Conservation (phyloP, 2,113 vertebrate species). For the Dendropsophus ebraccatus region DNA sequence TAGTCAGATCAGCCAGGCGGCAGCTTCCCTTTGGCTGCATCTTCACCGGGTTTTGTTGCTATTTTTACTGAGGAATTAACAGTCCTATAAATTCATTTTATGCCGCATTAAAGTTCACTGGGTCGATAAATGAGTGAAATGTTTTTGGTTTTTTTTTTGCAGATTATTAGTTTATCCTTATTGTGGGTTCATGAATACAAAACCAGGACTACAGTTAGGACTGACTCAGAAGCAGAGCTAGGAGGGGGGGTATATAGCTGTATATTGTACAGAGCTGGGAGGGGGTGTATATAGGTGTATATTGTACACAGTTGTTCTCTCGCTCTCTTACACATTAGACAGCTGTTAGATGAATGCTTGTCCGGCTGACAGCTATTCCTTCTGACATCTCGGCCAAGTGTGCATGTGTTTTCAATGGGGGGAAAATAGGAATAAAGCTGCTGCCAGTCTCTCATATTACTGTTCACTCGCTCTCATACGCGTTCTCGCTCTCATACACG, state of each 20-base stretch:
- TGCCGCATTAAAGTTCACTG: neutral
- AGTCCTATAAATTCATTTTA: neutral
- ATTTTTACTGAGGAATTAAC: neutral
- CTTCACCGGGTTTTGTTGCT: neutral
- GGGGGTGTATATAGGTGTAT: neutral
- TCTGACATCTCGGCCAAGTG: too few species aligned
- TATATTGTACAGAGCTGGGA: too few species aligned
- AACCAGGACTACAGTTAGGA: neutral
- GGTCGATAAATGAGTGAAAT: neutral
- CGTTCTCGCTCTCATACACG: too few species aligned
- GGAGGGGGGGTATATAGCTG: neutral
- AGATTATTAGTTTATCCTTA: too few species aligned
- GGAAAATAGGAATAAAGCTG: too few species aligned
- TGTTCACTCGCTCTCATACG: too few species aligned
- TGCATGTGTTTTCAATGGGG: too few species aligned
- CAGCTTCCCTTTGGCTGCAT: conserved; percentile 23
- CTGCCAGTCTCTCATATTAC: too few species aligned
- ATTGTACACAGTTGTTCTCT: too few species aligned
- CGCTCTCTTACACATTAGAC: too few species aligned
- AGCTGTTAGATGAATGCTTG: too few species aligned
- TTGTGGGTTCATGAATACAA: neutral
- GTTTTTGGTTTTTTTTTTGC: neutral
- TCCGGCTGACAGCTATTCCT: too few species aligned
- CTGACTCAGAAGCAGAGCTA: neutral
- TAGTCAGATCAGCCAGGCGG: neutral